Evolutionary conservation across 2,113 vertebrate genomes (phyloP).

Genomic region (Gnathonemus longibarbis): DNA sequence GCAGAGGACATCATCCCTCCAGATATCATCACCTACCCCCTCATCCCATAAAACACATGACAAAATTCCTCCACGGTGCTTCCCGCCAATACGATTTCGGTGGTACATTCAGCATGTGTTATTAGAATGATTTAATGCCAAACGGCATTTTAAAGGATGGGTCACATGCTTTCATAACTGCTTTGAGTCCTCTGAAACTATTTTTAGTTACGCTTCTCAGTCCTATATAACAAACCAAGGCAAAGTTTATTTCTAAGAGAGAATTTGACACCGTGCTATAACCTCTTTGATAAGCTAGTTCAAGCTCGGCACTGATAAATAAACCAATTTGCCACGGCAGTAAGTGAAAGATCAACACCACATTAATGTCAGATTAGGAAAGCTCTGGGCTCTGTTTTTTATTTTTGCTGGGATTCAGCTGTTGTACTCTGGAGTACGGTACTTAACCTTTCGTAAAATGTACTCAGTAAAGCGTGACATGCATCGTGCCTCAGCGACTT

Average conservation of each 20-base stretch:
- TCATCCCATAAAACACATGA: not conserved
- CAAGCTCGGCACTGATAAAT: constrained; percentile 46
- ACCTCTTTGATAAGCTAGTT: constrained; percentile 47
- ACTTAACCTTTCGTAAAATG: not conserved
- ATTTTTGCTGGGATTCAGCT: not conserved
- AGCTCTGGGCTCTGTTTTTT: not conserved
- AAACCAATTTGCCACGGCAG: constrained; percentile 53
- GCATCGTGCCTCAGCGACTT: not conserved
- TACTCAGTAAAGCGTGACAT: not conserved
- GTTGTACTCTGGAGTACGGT: not conserved
- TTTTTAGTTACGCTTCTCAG: constrained; percentile 31
- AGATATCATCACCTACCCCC: constrained; percentile 32
- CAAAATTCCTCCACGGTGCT: not conserved
- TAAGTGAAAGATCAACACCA: constrained; percentile 14
- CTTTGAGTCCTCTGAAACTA: not conserved
- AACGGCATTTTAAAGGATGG: constrained; percentile 56
- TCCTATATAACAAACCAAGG: constrained; percentile 48
- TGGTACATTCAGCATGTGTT: constrained; percentile 70
- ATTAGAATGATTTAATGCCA: constrained; percentile 54
- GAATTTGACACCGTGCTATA: constrained; percentile 43
- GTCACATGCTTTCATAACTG: constrained; percentile 38
- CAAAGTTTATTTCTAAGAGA: constrained; percentile 40
- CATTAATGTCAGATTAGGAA: not conserved
- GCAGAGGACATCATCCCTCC: not conserved
- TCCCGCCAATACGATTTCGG: not conserved